phyloP scores from a whole-genome alignment of 2,113 vertebrate species.

The Malurus melanocephalus region DNA sequence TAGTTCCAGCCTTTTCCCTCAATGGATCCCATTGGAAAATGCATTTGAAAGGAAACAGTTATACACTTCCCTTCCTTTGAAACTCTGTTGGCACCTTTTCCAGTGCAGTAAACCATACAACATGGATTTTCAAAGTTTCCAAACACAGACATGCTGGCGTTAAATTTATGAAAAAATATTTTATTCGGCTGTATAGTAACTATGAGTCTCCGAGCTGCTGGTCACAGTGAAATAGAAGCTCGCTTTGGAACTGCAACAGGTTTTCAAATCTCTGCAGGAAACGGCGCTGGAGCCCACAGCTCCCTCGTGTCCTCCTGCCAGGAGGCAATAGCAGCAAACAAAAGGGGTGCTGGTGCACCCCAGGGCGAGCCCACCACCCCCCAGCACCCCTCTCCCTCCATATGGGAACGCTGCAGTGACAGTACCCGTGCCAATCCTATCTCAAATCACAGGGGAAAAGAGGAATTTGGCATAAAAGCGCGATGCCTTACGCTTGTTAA shows the following conservation, averaged over 20 bases:
- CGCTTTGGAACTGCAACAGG: conserved; percentile 53
- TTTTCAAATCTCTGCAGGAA: conserved; percentile 66
- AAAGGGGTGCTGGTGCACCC: not conserved
- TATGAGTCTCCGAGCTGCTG: conserved; percentile 69
- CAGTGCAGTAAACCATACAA: conserved; percentile 82
- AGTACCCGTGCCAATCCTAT: not conserved
- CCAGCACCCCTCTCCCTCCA: not conserved
- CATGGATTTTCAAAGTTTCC: conserved; percentile 84
- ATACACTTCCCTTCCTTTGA: conserved; percentile 85
- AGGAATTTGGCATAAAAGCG: conserved; percentile 41
- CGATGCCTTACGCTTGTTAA: not conserved
- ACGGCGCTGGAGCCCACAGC: not conserved
- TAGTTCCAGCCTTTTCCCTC: conserved; percentile 84
- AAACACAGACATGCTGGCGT: conserved; percentile 81
- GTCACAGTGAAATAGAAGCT: conserved; percentile 72
- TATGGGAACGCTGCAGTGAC: not conserved
- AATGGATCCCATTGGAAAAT: conserved; percentile 85
- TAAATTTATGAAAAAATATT: conserved; percentile 82
- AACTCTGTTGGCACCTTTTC: conserved; percentile 84
- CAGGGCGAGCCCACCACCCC: not conserved
- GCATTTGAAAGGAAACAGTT: conserved; percentile 85
- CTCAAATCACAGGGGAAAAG: not conserved
- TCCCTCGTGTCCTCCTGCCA: not conserved
- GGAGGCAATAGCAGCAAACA: not conserved
- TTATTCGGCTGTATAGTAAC: conserved; percentile 77